Conservation (phyloP, 2,888 invertebrate species). For the Hydropsyche betteni region DNA sequence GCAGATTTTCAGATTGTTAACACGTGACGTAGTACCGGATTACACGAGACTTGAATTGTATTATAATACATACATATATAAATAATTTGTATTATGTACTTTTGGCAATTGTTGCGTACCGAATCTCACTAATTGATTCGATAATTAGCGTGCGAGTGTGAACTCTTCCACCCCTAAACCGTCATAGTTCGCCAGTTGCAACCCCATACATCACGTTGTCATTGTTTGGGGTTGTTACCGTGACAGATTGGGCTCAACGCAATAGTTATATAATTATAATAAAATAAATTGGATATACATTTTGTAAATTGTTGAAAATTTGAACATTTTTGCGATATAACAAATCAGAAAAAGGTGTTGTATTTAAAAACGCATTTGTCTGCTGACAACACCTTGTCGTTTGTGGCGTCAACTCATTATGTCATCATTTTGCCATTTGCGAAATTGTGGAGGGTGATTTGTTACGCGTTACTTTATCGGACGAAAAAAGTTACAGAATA, state of each 20-base stretch:
- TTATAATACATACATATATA: not conserved
- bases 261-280: not conserved
- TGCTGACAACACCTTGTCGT: no score
- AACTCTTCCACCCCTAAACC: not conserved
- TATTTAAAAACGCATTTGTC: no score
- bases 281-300: not conserved
- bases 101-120: not conserved
- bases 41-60: not conserved
- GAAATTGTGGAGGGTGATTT: conserved; percentile 38
- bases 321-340: no score
- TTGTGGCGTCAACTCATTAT: conserved; percentile 28
- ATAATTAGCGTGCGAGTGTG: conserved; percentile 15
- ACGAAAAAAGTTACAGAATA: no score
- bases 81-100: not conserved
- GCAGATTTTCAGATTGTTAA: conserved; percentile 24
- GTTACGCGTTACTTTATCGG: conserved; percentile 31
- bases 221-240: not conserved
- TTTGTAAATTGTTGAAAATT: no score
- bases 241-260: not conserved
- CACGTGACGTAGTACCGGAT: conserved; percentile 9
- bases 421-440: conserved; percentile 45
- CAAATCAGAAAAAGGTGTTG: no score
- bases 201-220: conserved; percentile 7
- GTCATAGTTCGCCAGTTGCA: conserved; percentile 10
- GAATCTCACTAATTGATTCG: conserved; percentile 1